Evolutionary conservation across 2,888 invertebrate genomes (phyloP).

Genomic region (Cephus rjabovi): DNA sequence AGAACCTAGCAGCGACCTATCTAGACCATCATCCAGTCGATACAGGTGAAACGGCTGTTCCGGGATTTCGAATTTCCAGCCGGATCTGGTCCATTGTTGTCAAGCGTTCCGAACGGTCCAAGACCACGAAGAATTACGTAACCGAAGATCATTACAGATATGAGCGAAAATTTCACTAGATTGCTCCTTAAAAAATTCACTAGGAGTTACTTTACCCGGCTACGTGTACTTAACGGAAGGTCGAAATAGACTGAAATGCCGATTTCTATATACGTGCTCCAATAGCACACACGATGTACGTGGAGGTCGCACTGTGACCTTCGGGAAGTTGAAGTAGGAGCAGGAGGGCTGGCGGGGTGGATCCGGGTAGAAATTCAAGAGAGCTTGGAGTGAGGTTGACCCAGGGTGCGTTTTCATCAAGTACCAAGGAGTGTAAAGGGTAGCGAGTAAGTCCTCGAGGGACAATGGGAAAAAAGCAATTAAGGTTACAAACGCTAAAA

Average conservation of each 20-base stretch:
- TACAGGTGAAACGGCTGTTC: background rate
- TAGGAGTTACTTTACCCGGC: background rate
- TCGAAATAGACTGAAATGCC: background rate
- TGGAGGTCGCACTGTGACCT: background rate
- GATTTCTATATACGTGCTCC: background rate
- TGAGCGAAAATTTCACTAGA: background rate
- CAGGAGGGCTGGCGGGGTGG: too few species aligned
- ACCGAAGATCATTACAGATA: background rate
- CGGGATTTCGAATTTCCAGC: background rate
- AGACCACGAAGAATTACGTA: background rate
- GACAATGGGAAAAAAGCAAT: background rate
- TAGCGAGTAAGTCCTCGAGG: background rate
- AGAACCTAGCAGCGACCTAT: background rate
- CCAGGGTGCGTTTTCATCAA: background rate
- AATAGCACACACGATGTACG: background rate
- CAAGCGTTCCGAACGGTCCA: background rate
- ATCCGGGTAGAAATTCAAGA: background rate
- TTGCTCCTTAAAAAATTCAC: background rate
- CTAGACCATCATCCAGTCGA: constrained; percentile 7
- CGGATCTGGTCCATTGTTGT: background rate
- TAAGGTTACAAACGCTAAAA: background rate
- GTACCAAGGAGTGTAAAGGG: background rate
- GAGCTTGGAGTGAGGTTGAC: background rate
- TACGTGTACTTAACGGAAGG: background rate
- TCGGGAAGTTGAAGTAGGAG: background rate